phyloP scores from a whole-genome alignment of 2,113 vertebrate species.

The Agelaius tricolor region DNA sequence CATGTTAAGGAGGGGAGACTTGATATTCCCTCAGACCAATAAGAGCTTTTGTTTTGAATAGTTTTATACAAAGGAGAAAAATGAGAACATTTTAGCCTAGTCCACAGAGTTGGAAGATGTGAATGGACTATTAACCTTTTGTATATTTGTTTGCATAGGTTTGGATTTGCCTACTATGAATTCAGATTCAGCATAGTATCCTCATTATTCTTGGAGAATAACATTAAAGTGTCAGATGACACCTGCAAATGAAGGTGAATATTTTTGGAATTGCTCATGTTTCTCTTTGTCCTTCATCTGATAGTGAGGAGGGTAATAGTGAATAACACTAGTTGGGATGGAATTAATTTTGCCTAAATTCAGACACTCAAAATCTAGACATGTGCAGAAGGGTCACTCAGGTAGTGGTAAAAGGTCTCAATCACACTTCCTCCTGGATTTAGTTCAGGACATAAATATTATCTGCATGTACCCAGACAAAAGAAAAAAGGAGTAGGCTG shows the following conservation, averaged over 20 bases:
- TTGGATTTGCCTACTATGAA: background rate
- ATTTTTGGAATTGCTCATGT: background rate
- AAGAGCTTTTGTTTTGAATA: background rate
- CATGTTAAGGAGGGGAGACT: background rate
- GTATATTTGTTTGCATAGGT: background rate
- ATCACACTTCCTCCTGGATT: background rate
- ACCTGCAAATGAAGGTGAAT: background rate
- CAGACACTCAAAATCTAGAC: background rate
- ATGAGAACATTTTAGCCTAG: background rate
- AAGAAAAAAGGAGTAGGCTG: background rate
- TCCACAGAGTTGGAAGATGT: background rate
- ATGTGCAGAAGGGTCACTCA: background rate
- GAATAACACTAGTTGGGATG: background rate
- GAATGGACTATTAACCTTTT: background rate
- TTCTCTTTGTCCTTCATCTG: background rate
- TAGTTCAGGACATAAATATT: background rate
- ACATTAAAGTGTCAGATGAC: background rate
- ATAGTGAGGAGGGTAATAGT: background rate
- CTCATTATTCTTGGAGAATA: background rate
- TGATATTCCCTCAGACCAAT: background rate
- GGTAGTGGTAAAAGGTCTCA: background rate
- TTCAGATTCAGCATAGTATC: background rate
- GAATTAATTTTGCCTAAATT: background rate
- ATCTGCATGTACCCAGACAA: background rate
- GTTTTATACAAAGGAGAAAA: background rate